These are phyloP conservation scores for Nemoura dubitans DNA, from an alignment of 2,888 invertebrate species.

Conservation along the genomic window DNA sequence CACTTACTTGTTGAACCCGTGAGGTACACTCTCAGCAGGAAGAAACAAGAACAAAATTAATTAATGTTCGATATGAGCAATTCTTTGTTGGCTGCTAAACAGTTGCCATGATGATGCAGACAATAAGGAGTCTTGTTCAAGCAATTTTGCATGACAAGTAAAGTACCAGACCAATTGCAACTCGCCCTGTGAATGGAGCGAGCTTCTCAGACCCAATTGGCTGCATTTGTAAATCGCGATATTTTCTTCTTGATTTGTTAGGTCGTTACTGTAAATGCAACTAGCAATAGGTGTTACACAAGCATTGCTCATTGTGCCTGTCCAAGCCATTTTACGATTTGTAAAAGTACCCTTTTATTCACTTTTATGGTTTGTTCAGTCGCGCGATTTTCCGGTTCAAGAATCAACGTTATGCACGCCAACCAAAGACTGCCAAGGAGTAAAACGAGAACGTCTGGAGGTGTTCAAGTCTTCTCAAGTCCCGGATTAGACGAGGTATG, in stretches of 20 bases:
- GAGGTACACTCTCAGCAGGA: constrained; percentile 44
- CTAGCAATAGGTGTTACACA: neutral
- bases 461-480: neutral
- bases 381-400: neutral
- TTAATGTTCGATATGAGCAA: neutral
- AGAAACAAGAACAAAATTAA: constrained; percentile 26
- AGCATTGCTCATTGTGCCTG: neutral
- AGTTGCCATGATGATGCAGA: neutral
- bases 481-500: neutral
- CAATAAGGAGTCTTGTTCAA: neutral
- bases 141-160: neutral
- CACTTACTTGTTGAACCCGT: constrained; percentile 43
- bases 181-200: neutral
- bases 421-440: too few species aligned
- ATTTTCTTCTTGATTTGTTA: neutral
- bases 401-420: too few species aligned
- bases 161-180: neutral
- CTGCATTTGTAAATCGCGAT: neutral
- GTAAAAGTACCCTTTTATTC: neutral
- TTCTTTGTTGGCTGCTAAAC: constrained; percentile 7
- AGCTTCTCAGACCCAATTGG: neutral
- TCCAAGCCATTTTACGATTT: neutral
- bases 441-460: too few species aligned
- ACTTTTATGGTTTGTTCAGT: neutral
- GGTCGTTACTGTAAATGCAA: constrained; percentile 7